Base-by-base conservation (phyloP, 2,888 invertebrate genomes). In the Rugalucina vietnamica region DNA sequence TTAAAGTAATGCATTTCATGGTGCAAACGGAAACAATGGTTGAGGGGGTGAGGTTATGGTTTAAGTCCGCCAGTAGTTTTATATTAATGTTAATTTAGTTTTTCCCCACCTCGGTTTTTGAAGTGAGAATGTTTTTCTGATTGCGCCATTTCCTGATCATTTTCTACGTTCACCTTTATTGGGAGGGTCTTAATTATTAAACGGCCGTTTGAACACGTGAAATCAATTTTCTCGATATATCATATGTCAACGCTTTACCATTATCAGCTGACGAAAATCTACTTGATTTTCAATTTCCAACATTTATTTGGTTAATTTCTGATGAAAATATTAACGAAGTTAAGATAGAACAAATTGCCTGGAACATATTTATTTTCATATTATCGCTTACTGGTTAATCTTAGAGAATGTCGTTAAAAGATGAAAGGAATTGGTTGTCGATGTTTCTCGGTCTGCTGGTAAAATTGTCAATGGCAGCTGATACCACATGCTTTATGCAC, bases 211-310 rank as follows among this genome's bases (percentile, higher is more conserved):
- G n/a, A n/a, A n/a, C n/a, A n/a, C n/a, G n/a, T n/a, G n/a, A n/a
- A n/a, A n/a, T n/a, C n/a, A n/a, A n/a, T n/a, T n/a, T n/a, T n/a
- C n/a, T n/a, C n/a, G n/a, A n/a, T n/a, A n/a, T n/a, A n/a, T n/a
- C n/a, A n/a, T 65, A 34, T 65, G 34, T 8, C 32, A 34, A 34
- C 65, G 18, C 34, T 34, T n/a, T 79, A 75, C 78, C 81, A n/a
- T 86, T 86, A 86, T 86, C 86, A 39, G 29, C 29, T 65, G 77
- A 82, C 70, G 79, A 82, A 84, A 84, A 84, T 84, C 86, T 79
- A 76, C 57, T 76, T 79, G 79, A 79, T 79, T 86, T 86, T 84
- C 86, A 86, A 84, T 86, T 84, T 86, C 82, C 84, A 69, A 78
- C 81, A 79, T 86, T 84, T 86, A 60, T 79, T 74, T 70, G 81